Base-by-base conservation (phyloP, 2,797 vertebrate species). In the Parauchenoglanis punctatus region DNA sequence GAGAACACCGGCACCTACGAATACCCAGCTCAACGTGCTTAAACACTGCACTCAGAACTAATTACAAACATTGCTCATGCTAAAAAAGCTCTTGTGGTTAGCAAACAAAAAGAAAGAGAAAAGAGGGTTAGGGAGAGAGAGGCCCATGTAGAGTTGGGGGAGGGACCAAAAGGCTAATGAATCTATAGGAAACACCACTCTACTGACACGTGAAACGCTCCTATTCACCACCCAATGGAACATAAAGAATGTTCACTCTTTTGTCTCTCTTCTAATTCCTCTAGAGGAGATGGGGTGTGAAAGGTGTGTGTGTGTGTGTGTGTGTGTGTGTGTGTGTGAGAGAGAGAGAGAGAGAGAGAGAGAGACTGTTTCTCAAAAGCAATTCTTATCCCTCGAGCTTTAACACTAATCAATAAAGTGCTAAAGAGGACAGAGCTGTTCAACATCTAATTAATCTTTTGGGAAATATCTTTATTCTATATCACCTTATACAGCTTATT, bases 231-330 rank as follows among this genome's bases (percentile, higher is more conserved):
- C 95, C 96, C 97, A 97, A 96, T 95, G 96, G 96, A 96, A 95
- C 96, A 97, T 97, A 96, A 96, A 97, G 96, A 97, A 97, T 97
- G 96, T 96, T 95, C 94, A 83, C 91, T 94, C 97, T 96, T 97
- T 98, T 98, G 97, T 98, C 96, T 95, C 96, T 96, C 94, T 93
- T 96, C 96, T 97, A 98, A 98, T 98, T 98, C 97, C 97, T 97
- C 96, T 94, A 97, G 97, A 97, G 97, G 96, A 96, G 95, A 97
- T 95, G 93, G 96, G 95, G 92, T 94, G 88, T 89, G 93, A 96
- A 95, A 94, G 93, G 94, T 95, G 94, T 93, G 93, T 93, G 91
- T 89, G 89, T 90, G 93, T 92, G 93, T 92, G 82, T 86, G 87
- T 81, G 83, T 80, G 86, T 87, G 72, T 52, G 80, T 61, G 75